Evolutionary conservation across 2,888 invertebrate genomes (phyloP), one percentile per base, ranked within the genome.

Genomic region (Antheraea assamensis): DNA sequence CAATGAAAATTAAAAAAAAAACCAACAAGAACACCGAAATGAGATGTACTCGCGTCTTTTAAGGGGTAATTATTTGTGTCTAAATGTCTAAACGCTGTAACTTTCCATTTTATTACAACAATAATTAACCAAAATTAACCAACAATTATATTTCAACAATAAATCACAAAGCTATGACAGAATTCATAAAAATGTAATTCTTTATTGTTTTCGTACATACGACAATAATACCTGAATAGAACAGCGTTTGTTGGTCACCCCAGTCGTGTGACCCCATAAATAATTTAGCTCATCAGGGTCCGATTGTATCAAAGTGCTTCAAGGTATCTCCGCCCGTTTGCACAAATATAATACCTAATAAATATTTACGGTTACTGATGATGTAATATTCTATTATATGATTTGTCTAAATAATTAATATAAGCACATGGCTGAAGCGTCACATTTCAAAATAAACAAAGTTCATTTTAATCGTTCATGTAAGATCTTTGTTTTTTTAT

Each of bases 261-360:
- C 70, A 81, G 70, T 55, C 76, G 75, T 79, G 77, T 78, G 42
- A 66, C 86, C 83, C 76, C 80, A 90, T 92, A 89, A 91, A 91
- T 92, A 89, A 91, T 92, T 91, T 89, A 91, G 80, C 82, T 89
- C 88, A 88, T 91, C 88, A 90, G 35, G 83, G 76, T 76, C 78
- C 76, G 79, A 83, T 87, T 85, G 88, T 85, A 83, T 79, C 83
- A 81, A 79, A 78, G 76, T 79, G 74, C 74, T 72, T 76, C 10
- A 24, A 73, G 74, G 52, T 58, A 58, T 27, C 10, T 70, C 73
- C 42, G 66, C 73, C 78, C 82, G 81, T 83, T 83, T 86, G 79
- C 81, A 77, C 81, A 76, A 76, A 75, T 73, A 76, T 76, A 75
- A 76, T 76, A 81, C 76, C 70, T 76, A 76, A 71, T 5, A 21